A percentile compares a stretch with the other conserved stretches of the same genome.
These are phyloP conservation scores for Ophraella communa DNA, from an alignment of 2,888 invertebrate species.

Conservation along the genomic window DNA sequence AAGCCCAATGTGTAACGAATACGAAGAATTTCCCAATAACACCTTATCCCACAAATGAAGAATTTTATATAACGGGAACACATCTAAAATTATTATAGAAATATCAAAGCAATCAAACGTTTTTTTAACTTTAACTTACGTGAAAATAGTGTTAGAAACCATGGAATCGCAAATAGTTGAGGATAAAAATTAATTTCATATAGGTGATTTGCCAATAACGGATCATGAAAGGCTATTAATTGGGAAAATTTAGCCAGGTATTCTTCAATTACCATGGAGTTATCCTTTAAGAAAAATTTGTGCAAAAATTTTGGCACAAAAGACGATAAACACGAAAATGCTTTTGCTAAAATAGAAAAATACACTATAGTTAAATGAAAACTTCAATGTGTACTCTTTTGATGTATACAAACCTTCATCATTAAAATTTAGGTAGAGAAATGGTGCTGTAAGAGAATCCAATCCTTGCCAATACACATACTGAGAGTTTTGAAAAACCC, in stretches of 20 bases:
- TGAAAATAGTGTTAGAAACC: constrained; percentile 99
- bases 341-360: constrained; percentile 72
- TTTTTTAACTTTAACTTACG: constrained; percentile 75
- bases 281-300: constrained; percentile 97
- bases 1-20: constrained; percentile 93
- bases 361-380: no score
- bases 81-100: constrained; percentile 71
- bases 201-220: constrained; percentile 88
- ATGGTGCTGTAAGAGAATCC: constrained; percentile 97
- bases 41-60: constrained; percentile 98
- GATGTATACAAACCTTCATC: constrained; percentile 76
- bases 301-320: constrained; percentile 97
- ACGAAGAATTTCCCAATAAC: constrained; percentile 88
- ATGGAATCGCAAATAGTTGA: constrained; percentile 97
- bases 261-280: constrained; percentile 95
- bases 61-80: constrained; percentile 97
- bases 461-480: constrained; percentile 99
- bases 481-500: constrained; percentile 92
- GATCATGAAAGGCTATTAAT: constrained; percentile 94
- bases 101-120: no score
- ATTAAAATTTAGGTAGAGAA: constrained; percentile 95
- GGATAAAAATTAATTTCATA: constrained; percentile 94
- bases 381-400: not conserved
- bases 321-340: constrained; percentile 91
- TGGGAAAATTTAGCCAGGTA: constrained; percentile 97